Evolutionary conservation across 2,113 vertebrate genomes (phyloP), one percentile per base, ranked within the genome.

Genomic region (Leucopsar rothschildi): DNA sequence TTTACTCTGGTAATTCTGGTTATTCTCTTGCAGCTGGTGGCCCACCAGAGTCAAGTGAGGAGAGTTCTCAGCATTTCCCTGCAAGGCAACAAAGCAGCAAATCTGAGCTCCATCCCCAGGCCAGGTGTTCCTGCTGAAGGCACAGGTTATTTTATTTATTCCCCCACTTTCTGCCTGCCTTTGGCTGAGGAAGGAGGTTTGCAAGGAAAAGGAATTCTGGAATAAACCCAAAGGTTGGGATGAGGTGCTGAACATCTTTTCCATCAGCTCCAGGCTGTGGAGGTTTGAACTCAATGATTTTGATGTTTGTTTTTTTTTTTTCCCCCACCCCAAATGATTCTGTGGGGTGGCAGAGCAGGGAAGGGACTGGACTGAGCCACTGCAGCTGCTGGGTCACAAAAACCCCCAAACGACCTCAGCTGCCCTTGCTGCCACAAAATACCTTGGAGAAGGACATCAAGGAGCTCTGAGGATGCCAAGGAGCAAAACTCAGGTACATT

Each of bases 21-120:
- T 52, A 0, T 56, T 82, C 39, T 57, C 64, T 44, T 52, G 72
- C 31, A 45, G 73, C 57, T 12, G 6, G 3, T 0, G 15, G 47
- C 49, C 37, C 45, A 10, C 0, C n/a, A 44, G 77, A 0, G 20
- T 57, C 40, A 72, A 78, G 35, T 28, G 77, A 22, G 9, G 75
- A 63, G 20, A 15, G 35, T 47, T 28, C 45, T 40, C 87, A 94
- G 85, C 85, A 49, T n/a, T 73, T 86, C 44, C 94, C 93, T 97
- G 79, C 1, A 96, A 96, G 71, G 71, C 29, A 97, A 71, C 2
- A 77, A 92, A 88, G 13, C 55, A 83, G 50, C 5, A 87, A 18
- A 76, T 12, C 33, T 86, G 49, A 89, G 50, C 39, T 52, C 20
- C 11, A 0, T 6, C 22, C 49, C 9, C 11, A 6, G 10, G 8